phyloP scores from a whole-genome alignment of 2,113 vertebrate genomes.

The Fulmarus glacialis region DNA sequence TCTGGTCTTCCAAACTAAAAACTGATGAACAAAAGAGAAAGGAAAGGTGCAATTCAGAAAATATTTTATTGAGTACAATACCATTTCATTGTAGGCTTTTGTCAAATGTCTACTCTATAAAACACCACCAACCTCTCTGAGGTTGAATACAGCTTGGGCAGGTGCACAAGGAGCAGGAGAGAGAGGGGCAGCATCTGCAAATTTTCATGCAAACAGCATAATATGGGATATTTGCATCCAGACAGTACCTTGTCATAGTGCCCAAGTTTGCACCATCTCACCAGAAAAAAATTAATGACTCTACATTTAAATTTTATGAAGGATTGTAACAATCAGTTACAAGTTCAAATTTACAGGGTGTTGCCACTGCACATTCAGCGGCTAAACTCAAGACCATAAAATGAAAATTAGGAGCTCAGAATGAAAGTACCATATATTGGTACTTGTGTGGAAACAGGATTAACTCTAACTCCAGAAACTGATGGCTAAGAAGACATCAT shows the following conservation, averaged over 20 bases:
- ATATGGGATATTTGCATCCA: conserved; percentile 29
- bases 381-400: neutral
- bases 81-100: conserved; percentile 6
- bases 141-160: conserved; percentile 63
- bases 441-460: neutral
- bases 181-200: conserved; percentile 8
- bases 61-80: conserved; percentile 70
- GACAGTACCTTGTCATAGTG: neutral
- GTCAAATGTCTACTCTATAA: conserved; percentile 29
- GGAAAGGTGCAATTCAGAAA: conserved; percentile 45
- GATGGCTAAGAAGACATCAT: neutral
- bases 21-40: neutral
- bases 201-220: conserved; percentile 54
- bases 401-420: neutral
- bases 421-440: neutral
- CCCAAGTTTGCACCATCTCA: conserved; percentile 50
- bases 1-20: neutral
- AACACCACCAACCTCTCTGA: conserved; percentile 60
- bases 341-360: neutral
- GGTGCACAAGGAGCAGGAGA: conserved; percentile 7
- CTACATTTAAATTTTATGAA: conserved; percentile 1
- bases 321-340: neutral
- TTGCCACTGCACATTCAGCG: neutral
- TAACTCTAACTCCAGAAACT: neutral
- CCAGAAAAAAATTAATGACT: neutral